Conservation (phyloP, 2,113 vertebrate genomes). For the Diphyllodes magnificus region DNA sequence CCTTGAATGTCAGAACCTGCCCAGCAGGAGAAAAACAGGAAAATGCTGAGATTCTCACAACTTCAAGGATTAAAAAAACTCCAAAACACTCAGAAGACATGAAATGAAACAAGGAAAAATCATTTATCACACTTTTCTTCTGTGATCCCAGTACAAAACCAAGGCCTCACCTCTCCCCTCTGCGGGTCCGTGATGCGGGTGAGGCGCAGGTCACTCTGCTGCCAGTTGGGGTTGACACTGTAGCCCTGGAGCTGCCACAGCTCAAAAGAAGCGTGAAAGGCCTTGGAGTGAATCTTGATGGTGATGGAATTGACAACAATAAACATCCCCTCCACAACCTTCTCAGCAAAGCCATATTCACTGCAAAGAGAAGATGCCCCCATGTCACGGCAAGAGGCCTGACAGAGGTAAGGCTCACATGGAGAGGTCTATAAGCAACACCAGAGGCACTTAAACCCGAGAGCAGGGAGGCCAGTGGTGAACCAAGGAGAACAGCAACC, state of each 20-base stretch:
- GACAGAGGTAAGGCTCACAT: background rate
- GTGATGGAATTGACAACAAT: slow-evolving; percentile 93
- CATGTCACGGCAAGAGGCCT: background rate
- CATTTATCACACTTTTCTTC: background rate
- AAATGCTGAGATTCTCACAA: background rate
- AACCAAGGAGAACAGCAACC: background rate
- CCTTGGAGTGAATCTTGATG: slow-evolving; percentile 93
- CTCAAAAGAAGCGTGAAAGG: slow-evolving; percentile 95
- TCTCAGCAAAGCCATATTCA: slow-evolving; percentile 98
- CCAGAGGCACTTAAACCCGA: background rate
- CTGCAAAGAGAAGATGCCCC: slow-evolving; percentile 62
- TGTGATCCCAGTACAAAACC: background rate
- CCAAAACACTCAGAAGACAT: fast-evolving
- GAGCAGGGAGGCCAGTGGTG: background rate
- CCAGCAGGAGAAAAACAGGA: background rate
- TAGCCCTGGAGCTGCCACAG: slow-evolving; percentile 97
- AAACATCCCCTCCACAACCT: slow-evolving; percentile 99
- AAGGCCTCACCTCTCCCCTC: slow-evolving; percentile 80
- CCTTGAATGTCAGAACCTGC: slow-evolving; percentile 96
- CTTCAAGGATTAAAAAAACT: background rate
- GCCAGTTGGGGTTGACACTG: slow-evolving; percentile 95
- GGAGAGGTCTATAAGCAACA: background rate
- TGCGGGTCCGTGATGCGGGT: slow-evolving; percentile 91
- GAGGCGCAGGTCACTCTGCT: slow-evolving; percentile 89
- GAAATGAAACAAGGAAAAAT: background rate